phyloP scores from a whole-genome alignment of 2,888 invertebrate genomes.

The Pinctada fucata region DNA sequence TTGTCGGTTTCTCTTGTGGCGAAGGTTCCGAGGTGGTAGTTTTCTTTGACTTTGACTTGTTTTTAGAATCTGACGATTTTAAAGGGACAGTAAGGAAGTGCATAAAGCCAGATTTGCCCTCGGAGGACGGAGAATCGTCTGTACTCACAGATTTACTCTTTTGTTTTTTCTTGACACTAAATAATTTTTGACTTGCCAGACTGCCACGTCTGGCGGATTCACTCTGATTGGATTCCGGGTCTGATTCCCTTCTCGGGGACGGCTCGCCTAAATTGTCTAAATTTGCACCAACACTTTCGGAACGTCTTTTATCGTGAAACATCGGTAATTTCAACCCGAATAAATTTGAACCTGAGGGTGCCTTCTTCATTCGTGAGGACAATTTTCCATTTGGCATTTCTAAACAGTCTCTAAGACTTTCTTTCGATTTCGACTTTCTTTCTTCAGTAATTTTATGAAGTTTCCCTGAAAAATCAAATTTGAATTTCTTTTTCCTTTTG shows the following conservation, averaged over 20 bases:
- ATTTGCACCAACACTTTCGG: constrained; percentile 69
- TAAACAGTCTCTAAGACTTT: constrained; percentile 58
- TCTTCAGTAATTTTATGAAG: constrained; percentile 71
- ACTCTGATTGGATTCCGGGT: constrained; percentile 36
- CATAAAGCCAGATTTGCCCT: constrained; percentile 48
- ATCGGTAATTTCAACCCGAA: constrained; percentile 66
- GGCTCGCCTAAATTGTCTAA: constrained; percentile 54
- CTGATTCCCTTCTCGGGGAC: constrained; percentile 20
- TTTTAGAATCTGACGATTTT: constrained; percentile 1
- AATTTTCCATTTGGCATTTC: constrained; percentile 57
- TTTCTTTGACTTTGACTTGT: constrained; percentile 21
- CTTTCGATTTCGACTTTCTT: constrained; percentile 61
- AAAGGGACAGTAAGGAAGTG: constrained; percentile 55
- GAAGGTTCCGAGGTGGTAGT: neutral
- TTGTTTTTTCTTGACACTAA: constrained; percentile 45
- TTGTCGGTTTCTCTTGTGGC: neutral
- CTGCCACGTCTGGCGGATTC: constrained; percentile 30
- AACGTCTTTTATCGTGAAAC: constrained; percentile 65
- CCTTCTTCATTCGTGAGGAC: constrained; percentile 63
- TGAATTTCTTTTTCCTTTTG: constrained; percentile 70
- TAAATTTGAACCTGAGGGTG: constrained; percentile 69
- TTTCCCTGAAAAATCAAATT: constrained; percentile 69
- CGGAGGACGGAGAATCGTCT: constrained; percentile 53
- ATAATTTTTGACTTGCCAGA: constrained; percentile 36
- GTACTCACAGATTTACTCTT: constrained; percentile 48